Base-by-base conservation (phyloP, 37 sponge, comb jelly and placozoan genomes). In the Lycopodina hypogea region DNA sequence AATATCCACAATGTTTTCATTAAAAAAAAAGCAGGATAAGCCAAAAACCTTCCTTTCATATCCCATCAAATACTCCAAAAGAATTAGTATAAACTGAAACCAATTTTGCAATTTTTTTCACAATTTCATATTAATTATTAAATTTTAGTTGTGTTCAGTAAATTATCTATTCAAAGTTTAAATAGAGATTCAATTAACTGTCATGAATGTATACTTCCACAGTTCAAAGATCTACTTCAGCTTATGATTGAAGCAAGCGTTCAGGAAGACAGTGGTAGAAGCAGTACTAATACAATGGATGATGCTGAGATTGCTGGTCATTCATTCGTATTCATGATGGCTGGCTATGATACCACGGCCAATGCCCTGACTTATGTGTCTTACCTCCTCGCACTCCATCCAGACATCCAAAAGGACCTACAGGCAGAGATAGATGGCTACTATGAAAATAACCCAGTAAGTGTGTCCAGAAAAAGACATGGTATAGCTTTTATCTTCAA, bases 301-400 rank as follows among this genome's bases (percentile, higher is more conserved):
- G 71, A 87, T 62, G 79, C 68, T 50, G 83, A 84, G 65, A 75
- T 92, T 59, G 72, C 77, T 7, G 56, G 56, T 24, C 74, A 81
- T 32, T 79, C 78, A 48, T 39, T 81, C 0, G 56, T 59, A 24
- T 88, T 92, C 76, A 32, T 92, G 42, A 62, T 88, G 28, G 93
- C 89, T 72, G 93, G 93, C 39, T 85, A 85, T 71, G 93, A 92
- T 72, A 92, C 93, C 23, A 92, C 93, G 12, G 81, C 82, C 45
- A 92, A 76, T 40, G 53, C 81, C 24, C 81, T 92, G 52, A 32
- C 76, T 42, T 92, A 77, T 76, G 73, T 72, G 23, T 33, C 89
- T 15, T 87, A 87, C 48, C 85, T 87, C 39, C 75, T 92, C 37
- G 88, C 88, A 12, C 55, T 84, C 15, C 58, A 92, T 65, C 84